These are phyloP conservation scores for Meleagris gallopavo DNA, from an alignment of 2,113 vertebrate species.

Conservation along the genomic window DNA sequence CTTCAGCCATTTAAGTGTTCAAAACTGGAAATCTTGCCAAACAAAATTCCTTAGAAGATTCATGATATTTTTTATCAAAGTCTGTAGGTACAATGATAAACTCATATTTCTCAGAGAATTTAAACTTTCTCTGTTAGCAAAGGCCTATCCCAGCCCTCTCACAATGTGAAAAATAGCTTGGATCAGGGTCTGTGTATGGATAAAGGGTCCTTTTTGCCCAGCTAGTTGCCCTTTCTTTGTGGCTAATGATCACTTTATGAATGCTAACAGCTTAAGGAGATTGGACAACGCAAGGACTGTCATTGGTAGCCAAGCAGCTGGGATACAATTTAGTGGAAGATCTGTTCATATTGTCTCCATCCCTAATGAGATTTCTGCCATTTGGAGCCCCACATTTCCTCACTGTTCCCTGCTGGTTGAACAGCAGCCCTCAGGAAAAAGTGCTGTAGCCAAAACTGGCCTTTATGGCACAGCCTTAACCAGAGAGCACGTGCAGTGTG, in stretches of 20 bases:
- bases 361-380: background rate
- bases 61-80: background rate
- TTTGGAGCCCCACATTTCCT: background rate
- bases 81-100: background rate
- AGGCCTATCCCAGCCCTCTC: background rate
- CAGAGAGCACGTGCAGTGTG: background rate
- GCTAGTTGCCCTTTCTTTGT: background rate
- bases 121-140: background rate
- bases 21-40: background rate
- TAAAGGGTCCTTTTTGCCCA: background rate
- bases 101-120: background rate
- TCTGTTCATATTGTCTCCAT: background rate
- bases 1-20: background rate
- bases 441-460: background rate
- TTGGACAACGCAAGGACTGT: background rate
- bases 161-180: background rate
- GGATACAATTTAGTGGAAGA: background rate
- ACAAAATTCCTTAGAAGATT: background rate
- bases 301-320: background rate
- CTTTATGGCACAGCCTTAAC: background rate
- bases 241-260: background rate
- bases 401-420: background rate
- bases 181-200: background rate
- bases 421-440: background rate
- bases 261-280: background rate